Base-by-base conservation (phyloP, 2,113 vertebrate species). In the Brienomyrus brachyistius region DNA sequence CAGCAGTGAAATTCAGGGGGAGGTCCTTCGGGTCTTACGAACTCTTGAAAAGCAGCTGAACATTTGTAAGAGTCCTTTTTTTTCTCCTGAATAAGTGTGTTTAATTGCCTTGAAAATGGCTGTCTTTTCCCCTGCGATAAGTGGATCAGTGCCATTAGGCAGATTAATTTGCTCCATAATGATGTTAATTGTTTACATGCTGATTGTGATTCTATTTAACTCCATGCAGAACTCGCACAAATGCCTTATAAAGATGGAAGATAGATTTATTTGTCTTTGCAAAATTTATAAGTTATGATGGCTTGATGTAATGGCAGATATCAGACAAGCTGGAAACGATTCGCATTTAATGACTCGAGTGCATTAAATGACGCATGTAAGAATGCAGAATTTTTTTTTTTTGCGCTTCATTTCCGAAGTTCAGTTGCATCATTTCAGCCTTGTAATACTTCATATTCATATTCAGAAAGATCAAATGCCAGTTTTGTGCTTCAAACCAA, bases 81-180 rank as follows among this genome's bases (percentile, higher is more conserved):
- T 86, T 88, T 70, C 86, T n/a, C 62, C n/a, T 85, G 93, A 94
- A 93, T 91, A 95, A 92, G 89, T 92, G 91, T 50, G 92, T 93
- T 94, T 93, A 94, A 95, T 94, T 92, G 93, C 92, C 93, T 95
- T 54, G 92, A 94, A 94, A 95, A 94, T 93, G 87, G 92, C 91
- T 90, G 89, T 93, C 94, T 93, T 93, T 93, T 94, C 94, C 94
- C 93, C 92, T 89, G 91, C 91, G 93, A 94, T 95, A 93, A 94
- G 92, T 54, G 62, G 92, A 94, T 93, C 93, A 89, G 80, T 92
- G 91, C 91, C 93, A 95, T 96, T 95, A 95, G 92, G 88, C 90
- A 95, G 95, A 95, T 95, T 95, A 95, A 96, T 95, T 94, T 90
- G 90, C 92, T 93, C 90, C 85, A 83, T 95, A 94, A 96, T 95